phyloP scores from a whole-genome alignment of 2,113 vertebrate genomes.

The Eulemur rufifrons region DNA sequence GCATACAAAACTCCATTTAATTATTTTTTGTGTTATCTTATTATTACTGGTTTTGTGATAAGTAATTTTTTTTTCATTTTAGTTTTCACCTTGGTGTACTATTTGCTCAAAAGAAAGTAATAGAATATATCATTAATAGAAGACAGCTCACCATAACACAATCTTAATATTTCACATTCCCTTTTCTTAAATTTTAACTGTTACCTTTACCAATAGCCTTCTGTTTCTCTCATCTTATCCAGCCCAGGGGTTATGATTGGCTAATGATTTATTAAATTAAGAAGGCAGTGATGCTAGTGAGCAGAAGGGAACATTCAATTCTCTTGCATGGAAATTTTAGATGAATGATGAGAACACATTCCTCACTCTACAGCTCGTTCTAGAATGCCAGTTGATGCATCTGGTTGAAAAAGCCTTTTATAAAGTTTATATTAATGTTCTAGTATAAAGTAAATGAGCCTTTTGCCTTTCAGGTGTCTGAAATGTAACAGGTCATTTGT shows the following conservation, averaged over 20 bases:
- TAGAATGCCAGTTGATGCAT: neutral
- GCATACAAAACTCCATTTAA: constrained; percentile 24
- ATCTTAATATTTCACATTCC: constrained; percentile 15
- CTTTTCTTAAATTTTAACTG: neutral
- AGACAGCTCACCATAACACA: neutral
- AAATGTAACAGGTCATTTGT: neutral
- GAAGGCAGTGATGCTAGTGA: neutral
- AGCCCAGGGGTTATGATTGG: neutral
- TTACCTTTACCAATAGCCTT: neutral
- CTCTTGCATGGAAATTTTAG: neutral
- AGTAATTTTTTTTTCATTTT: constrained; percentile 11
- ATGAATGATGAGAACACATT: neutral
- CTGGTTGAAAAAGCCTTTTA: neutral
- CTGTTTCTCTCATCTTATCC: neutral
- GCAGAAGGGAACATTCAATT: neutral
- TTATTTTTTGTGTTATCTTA: neutral
- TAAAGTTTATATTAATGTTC: neutral
- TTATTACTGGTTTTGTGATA: constrained; percentile 23
- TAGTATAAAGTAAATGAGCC: neutral
- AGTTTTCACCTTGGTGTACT: neutral
- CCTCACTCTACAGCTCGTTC: neutral
- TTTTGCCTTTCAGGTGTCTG: neutral
- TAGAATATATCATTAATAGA: constrained; percentile 20
- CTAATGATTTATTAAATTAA: constrained; percentile 28
- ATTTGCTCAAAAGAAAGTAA: constrained; percentile 23